Conservation (phyloP, 2,797 vertebrate genomes). For the Sardinella longiceps region DNA sequence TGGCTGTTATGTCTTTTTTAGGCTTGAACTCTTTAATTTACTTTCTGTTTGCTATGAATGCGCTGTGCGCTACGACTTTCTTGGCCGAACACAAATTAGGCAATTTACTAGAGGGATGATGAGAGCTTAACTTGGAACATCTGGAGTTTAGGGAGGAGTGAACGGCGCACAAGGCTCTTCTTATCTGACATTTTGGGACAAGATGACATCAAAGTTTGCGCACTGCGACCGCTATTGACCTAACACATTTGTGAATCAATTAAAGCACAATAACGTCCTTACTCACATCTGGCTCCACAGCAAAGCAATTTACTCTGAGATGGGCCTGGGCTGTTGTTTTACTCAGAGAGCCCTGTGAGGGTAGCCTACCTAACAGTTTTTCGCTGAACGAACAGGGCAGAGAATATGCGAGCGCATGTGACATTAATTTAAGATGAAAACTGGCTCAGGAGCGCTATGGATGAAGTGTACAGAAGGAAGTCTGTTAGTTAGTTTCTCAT, state of each 20-base stretch:
- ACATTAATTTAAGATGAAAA: constrained; percentile 40
- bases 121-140: background rate
- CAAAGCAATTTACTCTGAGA: no score
- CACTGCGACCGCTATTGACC: background rate
- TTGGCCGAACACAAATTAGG: background rate
- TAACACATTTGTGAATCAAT: background rate
- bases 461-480: background rate
- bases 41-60: background rate
- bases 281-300: background rate
- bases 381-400: background rate
- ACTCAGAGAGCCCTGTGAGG: background rate
- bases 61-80: background rate
- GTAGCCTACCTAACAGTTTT: background rate
- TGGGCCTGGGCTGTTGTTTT: background rate
- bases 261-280: background rate
- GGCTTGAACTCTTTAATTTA: background rate
- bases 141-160: background rate
- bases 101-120: background rate
- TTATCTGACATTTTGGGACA: background rate
- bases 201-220: background rate
- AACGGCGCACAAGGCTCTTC: background rate
- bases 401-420: constrained; percentile 27
- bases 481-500: background rate
- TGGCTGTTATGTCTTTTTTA: background rate
- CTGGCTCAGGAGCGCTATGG: background rate